Conservation (phyloP, 2,888 invertebrate genomes). For the Trilocha varians region DNA sequence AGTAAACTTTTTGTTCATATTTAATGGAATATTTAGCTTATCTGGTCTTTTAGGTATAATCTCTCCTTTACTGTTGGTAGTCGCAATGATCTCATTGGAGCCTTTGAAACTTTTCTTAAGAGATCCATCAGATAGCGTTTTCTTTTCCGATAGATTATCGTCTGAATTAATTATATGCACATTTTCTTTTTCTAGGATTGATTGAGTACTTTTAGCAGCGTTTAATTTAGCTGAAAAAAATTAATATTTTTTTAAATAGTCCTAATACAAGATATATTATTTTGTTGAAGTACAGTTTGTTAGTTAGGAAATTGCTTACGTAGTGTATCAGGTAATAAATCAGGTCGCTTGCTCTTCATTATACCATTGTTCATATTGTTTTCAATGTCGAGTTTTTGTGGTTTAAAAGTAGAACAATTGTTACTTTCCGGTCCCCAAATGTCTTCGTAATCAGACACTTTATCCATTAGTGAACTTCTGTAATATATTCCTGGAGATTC, state of each 20-base stretch:
- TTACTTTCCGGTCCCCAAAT: conserved; percentile 85
- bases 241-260: background rate
- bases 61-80: conserved; percentile 66
- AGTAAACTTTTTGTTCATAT: conserved; percentile 66
- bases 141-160: conserved; percentile 58
- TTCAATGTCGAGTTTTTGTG: conserved; percentile 53
- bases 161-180: conserved; percentile 52
- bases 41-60: conserved; percentile 63
- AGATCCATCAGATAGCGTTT: conserved; percentile 48
- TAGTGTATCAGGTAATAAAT: conserved; percentile 74
- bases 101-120: conserved; percentile 53
- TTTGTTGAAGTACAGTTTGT: background rate
- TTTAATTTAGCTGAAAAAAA: conserved; percentile 53
- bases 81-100: conserved; percentile 61
- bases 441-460: conserved; percentile 96
- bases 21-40: conserved; percentile 58
- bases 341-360: conserved; percentile 73
- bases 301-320: conserved; percentile 39
- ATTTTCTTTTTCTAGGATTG: conserved; percentile 63
- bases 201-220: conserved; percentile 60
- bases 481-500: conserved; percentile 89
- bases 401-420: conserved; percentile 62
- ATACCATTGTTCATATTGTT: conserved; percentile 60
- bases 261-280: background rate
- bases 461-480: conserved; percentile 90